A percentile compares a stretch with the other conserved stretches of the same genome.
Evolutionary conservation across 2,888 invertebrate species (phyloP).

Genomic region (Ditula angustiorana): DNA sequence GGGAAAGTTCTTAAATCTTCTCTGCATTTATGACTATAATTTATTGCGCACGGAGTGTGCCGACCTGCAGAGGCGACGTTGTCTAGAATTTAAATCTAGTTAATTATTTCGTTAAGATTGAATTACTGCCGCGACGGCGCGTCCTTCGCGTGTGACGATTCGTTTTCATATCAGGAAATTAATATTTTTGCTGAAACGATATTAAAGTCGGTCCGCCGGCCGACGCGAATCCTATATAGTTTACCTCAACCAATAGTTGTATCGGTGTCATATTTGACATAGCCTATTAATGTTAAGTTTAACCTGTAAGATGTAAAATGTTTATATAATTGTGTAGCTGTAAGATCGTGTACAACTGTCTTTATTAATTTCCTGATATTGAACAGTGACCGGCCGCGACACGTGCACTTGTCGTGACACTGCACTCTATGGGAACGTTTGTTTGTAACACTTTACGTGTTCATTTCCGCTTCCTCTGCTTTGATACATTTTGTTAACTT

Average conservation of each 20-base stretch:
- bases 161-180: conserved; percentile 72
- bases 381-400: conserved; percentile 43
- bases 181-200: conserved; percentile 67
- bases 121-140: conserved; percentile 47
- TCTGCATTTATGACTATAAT: conserved; percentile 65
- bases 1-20: conserved; percentile 56
- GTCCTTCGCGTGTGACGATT: conserved; percentile 58
- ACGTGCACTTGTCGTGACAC: conserved; percentile 9
- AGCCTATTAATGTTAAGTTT: conserved; percentile 84
- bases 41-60: conserved; percentile 56
- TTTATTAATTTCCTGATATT: conserved; percentile 67
- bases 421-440: conserved; percentile 17
- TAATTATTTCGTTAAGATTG: conserved; percentile 49
- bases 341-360: conserved; percentile 79
- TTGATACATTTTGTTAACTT: background rate
- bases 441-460: conserved; percentile 1
- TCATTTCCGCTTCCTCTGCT: conserved; percentile 16
- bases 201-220: conserved; percentile 63
- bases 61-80: conserved; percentile 53
- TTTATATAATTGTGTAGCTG: conserved; percentile 66
- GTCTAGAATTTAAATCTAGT: conserved; percentile 48
- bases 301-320: conserved; percentile 76
- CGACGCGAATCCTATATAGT: conserved; percentile 80
- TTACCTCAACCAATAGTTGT: conserved; percentile 83
- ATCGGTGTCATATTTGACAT: conserved; percentile 81